These are phyloP conservation scores for Andrena bucephala DNA, from an alignment of 2,888 invertebrate species.

Conservation along the genomic window DNA sequence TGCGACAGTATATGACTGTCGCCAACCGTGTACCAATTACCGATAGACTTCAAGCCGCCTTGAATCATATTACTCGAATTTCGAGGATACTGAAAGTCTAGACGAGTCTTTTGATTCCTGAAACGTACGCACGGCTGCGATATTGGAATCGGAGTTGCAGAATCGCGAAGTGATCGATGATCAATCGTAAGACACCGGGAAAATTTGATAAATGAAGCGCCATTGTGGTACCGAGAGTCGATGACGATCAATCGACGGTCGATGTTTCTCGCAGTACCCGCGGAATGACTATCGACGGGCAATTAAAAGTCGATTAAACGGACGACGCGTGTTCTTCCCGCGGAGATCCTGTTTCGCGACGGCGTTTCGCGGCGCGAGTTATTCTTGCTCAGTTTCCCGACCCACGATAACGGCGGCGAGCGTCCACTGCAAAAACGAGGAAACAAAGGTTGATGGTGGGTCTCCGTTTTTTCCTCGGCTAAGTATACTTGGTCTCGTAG, in stretches of 20 bases:
- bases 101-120: too few species aligned
- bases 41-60: too few species aligned
- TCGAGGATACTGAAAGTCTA: too few species aligned
- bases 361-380: conserved; percentile 6
- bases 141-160: neutral
- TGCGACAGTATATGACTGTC: neutral
- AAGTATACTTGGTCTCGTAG: conserved; percentile 39
- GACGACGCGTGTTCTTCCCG: neutral
- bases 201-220: neutral
- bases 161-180: neutral
- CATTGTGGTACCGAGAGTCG: neutral
- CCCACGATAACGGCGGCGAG: conserved; percentile 44
- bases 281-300: neutral
- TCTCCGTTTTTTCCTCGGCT: conserved; percentile 21
- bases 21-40: too few species aligned
- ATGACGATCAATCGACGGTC: neutral
- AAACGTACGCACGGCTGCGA: neutral
- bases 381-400: conserved; percentile 50
- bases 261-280: too few species aligned
- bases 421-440: conserved; percentile 37
- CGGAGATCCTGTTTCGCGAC: conserved; percentile 12
- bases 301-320: neutral
- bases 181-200: neutral
- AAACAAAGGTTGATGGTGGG: conserved; percentile 31
- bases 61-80: too few species aligned